Evolutionary conservation across 2,888 invertebrate species (phyloP).

Genomic region (Portevinia maculata): DNA sequence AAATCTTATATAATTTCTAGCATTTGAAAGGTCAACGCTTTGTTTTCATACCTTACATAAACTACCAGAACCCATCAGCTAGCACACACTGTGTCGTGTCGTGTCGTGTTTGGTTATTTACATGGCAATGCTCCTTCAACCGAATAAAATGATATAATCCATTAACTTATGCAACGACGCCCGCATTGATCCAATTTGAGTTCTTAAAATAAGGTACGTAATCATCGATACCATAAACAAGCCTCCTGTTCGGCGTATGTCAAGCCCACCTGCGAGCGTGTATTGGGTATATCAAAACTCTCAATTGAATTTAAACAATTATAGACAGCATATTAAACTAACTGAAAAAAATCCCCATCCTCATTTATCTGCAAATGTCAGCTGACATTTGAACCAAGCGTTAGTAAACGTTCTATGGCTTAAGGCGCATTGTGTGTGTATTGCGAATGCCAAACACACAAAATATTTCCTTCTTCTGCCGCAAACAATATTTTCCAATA

Average conservation of each 20-base stretch:
- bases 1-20: not conserved
- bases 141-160: slow-evolving; percentile 24
- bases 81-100: not conserved
- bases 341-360: slow-evolving; percentile 31
- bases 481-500: slow-evolving; percentile 53
- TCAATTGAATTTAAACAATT: slow-evolving; percentile 65
- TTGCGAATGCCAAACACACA: slow-evolving; percentile 60
- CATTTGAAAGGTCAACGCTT: not conserved
- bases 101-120: no score
- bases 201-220: not conserved
- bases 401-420: slow-evolving; percentile 34
- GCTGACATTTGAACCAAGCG: slow-evolving; percentile 71
- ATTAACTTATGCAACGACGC: slow-evolving; percentile 39
- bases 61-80: not conserved
- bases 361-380: slow-evolving; percentile 70
- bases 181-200: slow-evolving; percentile 2
- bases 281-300: slow-evolving; percentile 38
- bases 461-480: slow-evolving; percentile 42
- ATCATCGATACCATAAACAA: not conserved
- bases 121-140: slow-evolving; percentile 16
- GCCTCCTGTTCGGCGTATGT: slow-evolving; percentile 4
- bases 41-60: not conserved
- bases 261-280: slow-evolving; percentile 60
- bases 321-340: slow-evolving; percentile 55
- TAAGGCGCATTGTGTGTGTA: slow-evolving; percentile 55